A percentile compares a stretch with the other conserved stretches of the same genome.
Evolutionary conservation across 2,797 vertebrate species (phyloP).

Genomic region (Fringilla coelebs): DNA sequence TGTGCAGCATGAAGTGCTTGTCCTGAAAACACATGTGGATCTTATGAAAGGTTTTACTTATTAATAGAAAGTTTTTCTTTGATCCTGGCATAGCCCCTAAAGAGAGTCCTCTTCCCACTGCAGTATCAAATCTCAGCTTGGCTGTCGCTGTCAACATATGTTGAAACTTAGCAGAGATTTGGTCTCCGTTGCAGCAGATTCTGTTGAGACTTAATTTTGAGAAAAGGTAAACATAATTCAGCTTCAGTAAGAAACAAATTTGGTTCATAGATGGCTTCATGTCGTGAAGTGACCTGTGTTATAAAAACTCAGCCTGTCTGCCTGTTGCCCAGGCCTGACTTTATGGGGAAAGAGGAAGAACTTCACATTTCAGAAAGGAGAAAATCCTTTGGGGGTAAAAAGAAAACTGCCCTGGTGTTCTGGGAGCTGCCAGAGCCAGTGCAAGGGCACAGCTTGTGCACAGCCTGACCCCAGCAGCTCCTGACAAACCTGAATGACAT

Average conservation of each 20-base stretch:
- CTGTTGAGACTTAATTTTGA: neutral
- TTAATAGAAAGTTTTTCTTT: neutral
- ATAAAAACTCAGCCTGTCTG: neutral
- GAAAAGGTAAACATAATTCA: neutral
- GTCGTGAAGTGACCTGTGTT: rapidly evolving
- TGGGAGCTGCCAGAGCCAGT: neutral
- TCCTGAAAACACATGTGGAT: neutral
- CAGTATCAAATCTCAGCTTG: neutral
- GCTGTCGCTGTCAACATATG: rapidly evolving
- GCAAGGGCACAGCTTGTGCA: neutral
- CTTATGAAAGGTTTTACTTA: neutral
- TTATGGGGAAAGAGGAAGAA: neutral
- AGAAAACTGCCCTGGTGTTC: neutral
- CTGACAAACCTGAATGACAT: neutral
- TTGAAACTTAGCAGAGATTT: neutral
- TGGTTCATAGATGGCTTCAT: neutral
- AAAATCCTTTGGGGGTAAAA: neutral
- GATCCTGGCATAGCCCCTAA: neutral
- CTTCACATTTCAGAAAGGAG: neutral
- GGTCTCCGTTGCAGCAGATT: neutral
- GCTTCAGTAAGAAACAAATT: neutral
- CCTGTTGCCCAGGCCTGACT: neutral
- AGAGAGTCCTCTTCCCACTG: neutral
- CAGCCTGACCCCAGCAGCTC: neutral
- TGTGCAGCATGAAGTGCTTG: neutral